Conservation (phyloP, 2,113 vertebrate species). For the Trematomus loennbergii region DNA sequence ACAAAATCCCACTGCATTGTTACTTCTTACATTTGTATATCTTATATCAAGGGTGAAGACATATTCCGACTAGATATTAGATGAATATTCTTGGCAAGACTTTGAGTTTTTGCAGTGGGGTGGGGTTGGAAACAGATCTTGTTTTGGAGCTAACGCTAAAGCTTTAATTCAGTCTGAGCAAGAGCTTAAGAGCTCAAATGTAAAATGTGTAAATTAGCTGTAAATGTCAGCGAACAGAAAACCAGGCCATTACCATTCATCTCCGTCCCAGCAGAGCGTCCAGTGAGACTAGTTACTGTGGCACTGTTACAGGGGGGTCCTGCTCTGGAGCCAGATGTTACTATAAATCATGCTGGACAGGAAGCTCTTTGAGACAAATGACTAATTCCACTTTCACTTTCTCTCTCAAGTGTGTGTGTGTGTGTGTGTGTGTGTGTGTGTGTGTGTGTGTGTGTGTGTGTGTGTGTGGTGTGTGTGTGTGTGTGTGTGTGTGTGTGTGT, state of each 20-base stretch:
- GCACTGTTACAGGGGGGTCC: neutral
- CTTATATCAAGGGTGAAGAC: no score
- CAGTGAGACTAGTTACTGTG: conserved; percentile 26
- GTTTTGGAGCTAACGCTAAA: neutral
- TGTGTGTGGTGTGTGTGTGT: neutral
- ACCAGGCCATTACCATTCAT: conserved; percentile 19
- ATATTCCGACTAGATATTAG: no score
- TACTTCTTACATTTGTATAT: no score
- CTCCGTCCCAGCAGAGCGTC: conserved; percentile 1
- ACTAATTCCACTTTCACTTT: conserved; percentile 14
- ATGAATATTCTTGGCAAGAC: no score
- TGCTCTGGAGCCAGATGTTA: neutral
- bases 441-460: neutral
- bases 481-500: neutral
- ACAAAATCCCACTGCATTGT: no score
- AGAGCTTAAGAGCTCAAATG: conserved; percentile 1
- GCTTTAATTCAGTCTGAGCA: neutral
- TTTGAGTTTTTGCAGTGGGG: no score
- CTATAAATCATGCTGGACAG: conserved; percentile 43
- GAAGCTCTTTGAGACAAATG: conserved; percentile 13
- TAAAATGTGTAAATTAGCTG: conserved; percentile 29
- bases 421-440: neutral
- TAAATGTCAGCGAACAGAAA: conserved; percentile 8
- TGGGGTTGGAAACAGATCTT: neutral
- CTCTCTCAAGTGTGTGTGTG: neutral